These are phyloP conservation scores for Brassicogethes aeneus DNA, from an alignment of 2,888 invertebrate genomes.

Conservation along the genomic window DNA sequence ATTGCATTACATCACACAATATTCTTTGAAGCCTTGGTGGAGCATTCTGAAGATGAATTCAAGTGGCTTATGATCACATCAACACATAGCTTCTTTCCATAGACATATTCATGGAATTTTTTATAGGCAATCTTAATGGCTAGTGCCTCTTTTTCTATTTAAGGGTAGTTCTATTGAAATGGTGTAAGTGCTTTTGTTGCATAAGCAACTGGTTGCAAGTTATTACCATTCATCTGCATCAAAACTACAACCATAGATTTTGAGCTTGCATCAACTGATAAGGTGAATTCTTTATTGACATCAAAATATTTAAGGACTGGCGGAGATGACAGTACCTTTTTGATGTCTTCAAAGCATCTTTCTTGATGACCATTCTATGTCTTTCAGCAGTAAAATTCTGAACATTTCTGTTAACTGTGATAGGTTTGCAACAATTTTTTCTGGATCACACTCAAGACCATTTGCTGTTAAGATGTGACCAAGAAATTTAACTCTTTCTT, in stretches of 20 bases:
- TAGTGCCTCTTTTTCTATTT: slow-evolving; percentile 20
- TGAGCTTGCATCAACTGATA: too few species aligned
- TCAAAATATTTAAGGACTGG: slow-evolving; percentile 1
- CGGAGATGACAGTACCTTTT: too few species aligned
- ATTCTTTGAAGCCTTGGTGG: slow-evolving; percentile 25
- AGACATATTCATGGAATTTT: slow-evolving; percentile 20
- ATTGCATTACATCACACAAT: slow-evolving; percentile 19
- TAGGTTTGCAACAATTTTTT: background rate
- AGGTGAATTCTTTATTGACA: slow-evolving; percentile 5
- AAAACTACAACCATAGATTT: slow-evolving; percentile 16
- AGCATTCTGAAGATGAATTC: slow-evolving; percentile 11
- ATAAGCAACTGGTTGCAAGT: slow-evolving; percentile 23
- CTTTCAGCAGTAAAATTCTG: background rate
- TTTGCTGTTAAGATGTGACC: slow-evolving; percentile 1
- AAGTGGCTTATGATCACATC: slow-evolving; percentile 24
- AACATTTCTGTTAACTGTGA: background rate
- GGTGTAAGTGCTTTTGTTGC: slow-evolving; percentile 19
- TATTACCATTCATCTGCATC: slow-evolving; percentile 22
- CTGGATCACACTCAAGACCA: background rate
- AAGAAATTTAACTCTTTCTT: slow-evolving; percentile 9
- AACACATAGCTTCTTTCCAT: slow-evolving; percentile 14
- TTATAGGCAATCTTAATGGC: slow-evolving; percentile 19
- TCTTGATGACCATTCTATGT: background rate
- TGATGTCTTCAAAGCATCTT: too few species aligned
- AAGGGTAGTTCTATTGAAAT: slow-evolving; percentile 18